A percentile compares a stretch with the other conserved stretches of the same genome.
phyloP scores from a whole-genome alignment of 1,140 invertebrate genomes.

The Eubasilissa regina region DNA sequence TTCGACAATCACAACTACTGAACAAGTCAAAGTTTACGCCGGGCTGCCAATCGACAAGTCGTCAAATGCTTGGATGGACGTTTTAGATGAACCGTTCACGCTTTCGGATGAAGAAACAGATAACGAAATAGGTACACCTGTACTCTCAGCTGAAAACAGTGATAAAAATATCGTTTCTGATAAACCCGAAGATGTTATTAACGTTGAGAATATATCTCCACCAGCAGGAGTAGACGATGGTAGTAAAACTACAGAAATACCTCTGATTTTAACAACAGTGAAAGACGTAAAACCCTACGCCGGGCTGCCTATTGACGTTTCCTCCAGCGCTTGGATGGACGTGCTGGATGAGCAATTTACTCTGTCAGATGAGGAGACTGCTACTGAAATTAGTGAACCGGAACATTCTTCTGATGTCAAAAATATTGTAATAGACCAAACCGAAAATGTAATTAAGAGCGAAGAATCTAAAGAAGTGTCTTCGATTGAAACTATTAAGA shows the following conservation, averaged over 20 bases:
- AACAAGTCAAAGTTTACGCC: conserved; percentile 48
- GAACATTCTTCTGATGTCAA: background rate
- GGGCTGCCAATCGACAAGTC: conserved; percentile 70
- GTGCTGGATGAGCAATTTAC: conserved; percentile 71
- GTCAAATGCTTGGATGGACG: conserved; percentile 70
- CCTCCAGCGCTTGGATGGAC: conserved; percentile 67
- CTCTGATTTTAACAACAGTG: background rate
- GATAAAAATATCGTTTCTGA: background rate
- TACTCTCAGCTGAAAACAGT: background rate
- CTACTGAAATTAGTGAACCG: conserved; percentile 59
- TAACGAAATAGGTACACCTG: background rate
- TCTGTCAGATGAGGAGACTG: conserved; percentile 67
- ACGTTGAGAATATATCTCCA: background rate
- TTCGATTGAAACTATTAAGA: background rate
- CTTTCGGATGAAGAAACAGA: conserved; percentile 63
- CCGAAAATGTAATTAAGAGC: conserved; percentile 64
- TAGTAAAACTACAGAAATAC: background rate
- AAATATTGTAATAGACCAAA: background rate
- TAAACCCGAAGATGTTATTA: background rate
- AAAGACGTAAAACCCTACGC: background rate
- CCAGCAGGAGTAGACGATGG: background rate
- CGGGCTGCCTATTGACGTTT: conserved; percentile 1
- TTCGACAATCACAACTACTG: background rate
- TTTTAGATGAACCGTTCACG: conserved; percentile 72
- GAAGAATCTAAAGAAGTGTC: conserved; percentile 5